Evolutionary conservation across 2,888 invertebrate species (phyloP).

Genomic region (Acanthosepion esculentum): DNA sequence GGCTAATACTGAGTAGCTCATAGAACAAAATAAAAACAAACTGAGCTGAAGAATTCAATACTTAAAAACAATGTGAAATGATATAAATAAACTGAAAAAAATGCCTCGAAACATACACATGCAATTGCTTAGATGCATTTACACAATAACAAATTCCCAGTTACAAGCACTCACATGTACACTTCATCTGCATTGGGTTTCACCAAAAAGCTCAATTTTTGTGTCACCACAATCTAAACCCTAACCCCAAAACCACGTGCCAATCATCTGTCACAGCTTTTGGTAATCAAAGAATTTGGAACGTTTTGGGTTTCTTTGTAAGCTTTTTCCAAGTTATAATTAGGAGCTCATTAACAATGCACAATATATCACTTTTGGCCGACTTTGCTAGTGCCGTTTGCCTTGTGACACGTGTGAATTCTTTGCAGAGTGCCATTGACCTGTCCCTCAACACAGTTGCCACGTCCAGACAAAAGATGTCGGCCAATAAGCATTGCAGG

Average conservation of each 20-base stretch:
- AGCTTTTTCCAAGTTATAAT: constrained; percentile 13
- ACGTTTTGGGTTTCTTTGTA: neutral
- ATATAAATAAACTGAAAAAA: too few species aligned
- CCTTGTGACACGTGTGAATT: constrained; percentile 16
- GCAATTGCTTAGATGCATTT: too few species aligned
- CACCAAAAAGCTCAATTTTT: neutral
- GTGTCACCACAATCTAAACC: neutral
- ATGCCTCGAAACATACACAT: too few species aligned
- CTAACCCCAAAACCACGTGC: neutral
- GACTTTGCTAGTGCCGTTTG: neutral
- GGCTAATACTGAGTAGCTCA: too few species aligned
- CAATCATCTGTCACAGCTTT: constrained; percentile 9
- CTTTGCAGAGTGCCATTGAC: constrained; percentile 4
- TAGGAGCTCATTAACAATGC: constrained; percentile 33
- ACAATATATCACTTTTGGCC: neutral
- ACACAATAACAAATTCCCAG: neutral
- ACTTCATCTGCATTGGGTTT: neutral
- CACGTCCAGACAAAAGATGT: constrained; percentile 10
- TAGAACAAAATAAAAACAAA: too few species aligned
- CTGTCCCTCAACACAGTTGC: neutral
- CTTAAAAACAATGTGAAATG: too few species aligned
- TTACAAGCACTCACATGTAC: neutral
- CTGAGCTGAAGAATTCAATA: too few species aligned
- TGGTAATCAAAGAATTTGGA: neutral
- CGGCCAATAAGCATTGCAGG: neutral